Evolutionary conservation across 2,113 vertebrate genomes (phyloP).

Genomic region (Prunella himalayana): DNA sequence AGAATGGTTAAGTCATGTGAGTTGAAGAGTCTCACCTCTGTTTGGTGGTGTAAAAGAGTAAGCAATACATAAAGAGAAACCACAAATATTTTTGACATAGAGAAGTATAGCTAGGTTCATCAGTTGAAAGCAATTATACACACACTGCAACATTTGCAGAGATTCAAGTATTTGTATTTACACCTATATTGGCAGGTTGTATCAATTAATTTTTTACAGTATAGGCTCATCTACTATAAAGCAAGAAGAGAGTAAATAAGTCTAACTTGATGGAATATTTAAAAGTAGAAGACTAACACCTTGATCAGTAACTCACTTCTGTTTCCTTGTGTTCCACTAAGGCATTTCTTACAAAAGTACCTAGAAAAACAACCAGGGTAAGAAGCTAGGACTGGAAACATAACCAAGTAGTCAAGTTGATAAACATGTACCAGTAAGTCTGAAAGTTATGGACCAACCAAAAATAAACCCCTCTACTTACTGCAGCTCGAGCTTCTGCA

Average conservation of each 20-base stretch:
- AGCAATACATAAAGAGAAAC: neutral
- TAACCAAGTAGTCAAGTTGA: neutral
- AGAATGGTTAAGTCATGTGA: neutral
- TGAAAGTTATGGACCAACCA: neutral
- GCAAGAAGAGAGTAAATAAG: neutral
- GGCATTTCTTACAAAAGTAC: neutral
- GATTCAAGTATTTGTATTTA: neutral
- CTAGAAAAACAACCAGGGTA: neutral
- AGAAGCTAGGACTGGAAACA: neutral
- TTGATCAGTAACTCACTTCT: neutral
- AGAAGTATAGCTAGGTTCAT: neutral
- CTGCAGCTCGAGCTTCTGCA: constrained; percentile 86
- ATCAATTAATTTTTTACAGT: neutral
- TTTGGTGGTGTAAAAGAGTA: neutral
- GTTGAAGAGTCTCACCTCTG: neutral
- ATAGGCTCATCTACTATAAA: neutral
- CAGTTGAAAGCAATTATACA: neutral
- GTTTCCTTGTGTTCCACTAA: neutral
- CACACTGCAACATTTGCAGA: neutral
- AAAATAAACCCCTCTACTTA: constrained; percentile 64
- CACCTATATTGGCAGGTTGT: neutral
- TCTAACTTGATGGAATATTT: neutral
- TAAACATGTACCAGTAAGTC: neutral
- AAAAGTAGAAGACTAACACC: neutral
- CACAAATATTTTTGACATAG: neutral